Evolutionary conservation across 2,113 vertebrate species (phyloP).

Genomic region (Tachysurus vachellii): DNA sequence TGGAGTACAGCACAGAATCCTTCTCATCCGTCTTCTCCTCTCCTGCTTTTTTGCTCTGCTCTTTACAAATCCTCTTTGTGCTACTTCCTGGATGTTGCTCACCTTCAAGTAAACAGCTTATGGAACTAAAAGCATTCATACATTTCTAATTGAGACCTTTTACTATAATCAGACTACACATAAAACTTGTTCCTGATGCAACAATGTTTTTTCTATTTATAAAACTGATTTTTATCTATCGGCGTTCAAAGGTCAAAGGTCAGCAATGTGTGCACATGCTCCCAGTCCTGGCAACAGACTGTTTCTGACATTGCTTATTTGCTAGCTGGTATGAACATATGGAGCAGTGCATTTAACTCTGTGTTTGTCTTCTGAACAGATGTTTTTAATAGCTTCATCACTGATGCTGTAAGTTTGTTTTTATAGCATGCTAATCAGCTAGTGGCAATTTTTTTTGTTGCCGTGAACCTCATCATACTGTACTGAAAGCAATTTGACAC

Average conservation of each 20-base stretch:
- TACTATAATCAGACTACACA: neutral
- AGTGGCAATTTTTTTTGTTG: too few relatives aligned
- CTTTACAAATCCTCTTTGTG: conserved; percentile 11
- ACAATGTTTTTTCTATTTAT: neutral
- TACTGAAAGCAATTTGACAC: neutral
- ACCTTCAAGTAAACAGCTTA: neutral
- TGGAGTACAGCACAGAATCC: neutral
- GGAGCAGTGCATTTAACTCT: neutral
- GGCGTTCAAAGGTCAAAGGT: conserved; percentile 11
- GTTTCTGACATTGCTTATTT: neutral
- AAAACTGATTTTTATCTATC: too few relatives aligned
- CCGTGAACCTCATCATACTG: neutral
- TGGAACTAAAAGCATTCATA: neutral
- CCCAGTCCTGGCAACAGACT: neutral
- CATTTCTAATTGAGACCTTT: neutral
- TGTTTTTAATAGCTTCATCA: conserved; percentile 11
- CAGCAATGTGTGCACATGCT: neutral
- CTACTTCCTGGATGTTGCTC: neutral
- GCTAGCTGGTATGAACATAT: neutral
- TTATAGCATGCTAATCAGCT: neutral
- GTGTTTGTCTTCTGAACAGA: conserved; percentile 19
- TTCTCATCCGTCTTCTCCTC: conserved; percentile 21
- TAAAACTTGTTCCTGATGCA: neutral
- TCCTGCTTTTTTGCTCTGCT: conserved; percentile 30
- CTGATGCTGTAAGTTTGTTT: conserved; percentile 16